Evolutionary conservation across 1,140 invertebrate species (phyloP).

Genomic region (Parasteatoda tepidariorum): DNA sequence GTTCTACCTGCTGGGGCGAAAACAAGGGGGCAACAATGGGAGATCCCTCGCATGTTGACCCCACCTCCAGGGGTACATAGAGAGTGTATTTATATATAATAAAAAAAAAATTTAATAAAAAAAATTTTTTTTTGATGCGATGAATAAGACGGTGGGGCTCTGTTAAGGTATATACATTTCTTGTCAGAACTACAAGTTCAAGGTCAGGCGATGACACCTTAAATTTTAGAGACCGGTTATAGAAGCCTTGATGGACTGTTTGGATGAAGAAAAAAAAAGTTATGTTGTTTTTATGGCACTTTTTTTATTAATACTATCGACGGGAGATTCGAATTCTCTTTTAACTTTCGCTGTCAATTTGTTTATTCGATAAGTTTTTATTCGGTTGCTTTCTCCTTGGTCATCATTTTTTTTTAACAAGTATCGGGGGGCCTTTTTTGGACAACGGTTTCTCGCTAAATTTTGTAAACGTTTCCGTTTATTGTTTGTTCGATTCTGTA

Average conservation of each 20-base stretch:
- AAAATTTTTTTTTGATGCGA: not conserved
- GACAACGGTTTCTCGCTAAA: not conserved
- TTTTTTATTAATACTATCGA: constrained; percentile 4
- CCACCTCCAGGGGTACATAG: constrained; percentile 19
- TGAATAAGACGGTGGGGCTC: not conserved
- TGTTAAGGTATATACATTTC: constrained; percentile 24
- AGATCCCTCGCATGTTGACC: not conserved
- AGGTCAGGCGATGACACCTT: constrained; percentile 47
- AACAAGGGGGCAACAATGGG: not conserved
- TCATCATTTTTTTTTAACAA: not conserved
- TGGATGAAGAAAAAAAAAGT: not conserved
- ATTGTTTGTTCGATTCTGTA: constrained; percentile 6
- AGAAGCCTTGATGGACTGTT: not conserved
- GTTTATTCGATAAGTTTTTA: not conserved
- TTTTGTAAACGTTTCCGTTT: constrained; percentile 14
- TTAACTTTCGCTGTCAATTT: not conserved
- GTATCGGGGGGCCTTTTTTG: not conserved
- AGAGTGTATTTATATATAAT: constrained; percentile 32
- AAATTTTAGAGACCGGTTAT: constrained; percentile 53
- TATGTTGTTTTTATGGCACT: constrained; percentile 33
- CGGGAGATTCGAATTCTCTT: not conserved
- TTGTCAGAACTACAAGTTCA: constrained; percentile 23
- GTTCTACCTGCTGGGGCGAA: constrained; percentile 19
- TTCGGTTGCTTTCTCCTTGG: no score
- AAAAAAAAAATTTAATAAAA: constrained; percentile 7